These are phyloP conservation scores for Ispidina picta DNA, from an alignment of 2,797 vertebrate species.

Conservation along the genomic window DNA sequence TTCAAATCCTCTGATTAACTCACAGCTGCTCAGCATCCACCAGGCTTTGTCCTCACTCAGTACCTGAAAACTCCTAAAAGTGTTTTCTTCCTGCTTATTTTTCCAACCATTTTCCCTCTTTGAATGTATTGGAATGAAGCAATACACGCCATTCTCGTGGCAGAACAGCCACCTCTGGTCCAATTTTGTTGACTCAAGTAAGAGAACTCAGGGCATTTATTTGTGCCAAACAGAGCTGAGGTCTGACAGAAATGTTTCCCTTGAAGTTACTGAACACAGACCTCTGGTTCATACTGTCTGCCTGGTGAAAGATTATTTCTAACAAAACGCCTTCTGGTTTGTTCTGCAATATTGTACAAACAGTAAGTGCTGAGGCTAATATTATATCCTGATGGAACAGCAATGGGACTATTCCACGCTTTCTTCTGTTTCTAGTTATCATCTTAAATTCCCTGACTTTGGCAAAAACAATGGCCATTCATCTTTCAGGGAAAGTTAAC, in stretches of 20 bases:
- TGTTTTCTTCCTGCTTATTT: neutral
- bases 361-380: neutral
- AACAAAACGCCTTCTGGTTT: neutral
- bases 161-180: neutral
- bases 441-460: conserved; percentile 8
- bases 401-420: neutral
- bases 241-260: neutral
- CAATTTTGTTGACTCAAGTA: neutral
- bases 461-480: neutral
- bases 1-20: neutral
- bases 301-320: neutral
- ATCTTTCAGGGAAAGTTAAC: neutral
- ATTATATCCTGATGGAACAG: neutral
- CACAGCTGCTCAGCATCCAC: neutral
- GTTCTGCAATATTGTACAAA: neutral
- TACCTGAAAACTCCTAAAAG: neutral
- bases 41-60: neutral
- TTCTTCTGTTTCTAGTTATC: neutral
- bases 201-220: neutral
- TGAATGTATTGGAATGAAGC: neutral
- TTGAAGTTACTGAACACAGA: neutral
- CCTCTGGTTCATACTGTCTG: neutral
- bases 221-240: neutral
- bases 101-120: neutral
- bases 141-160: neutral